These are phyloP conservation scores for Leuctra nigra DNA, from an alignment of 2,888 invertebrate genomes.

Conservation along the genomic window DNA sequence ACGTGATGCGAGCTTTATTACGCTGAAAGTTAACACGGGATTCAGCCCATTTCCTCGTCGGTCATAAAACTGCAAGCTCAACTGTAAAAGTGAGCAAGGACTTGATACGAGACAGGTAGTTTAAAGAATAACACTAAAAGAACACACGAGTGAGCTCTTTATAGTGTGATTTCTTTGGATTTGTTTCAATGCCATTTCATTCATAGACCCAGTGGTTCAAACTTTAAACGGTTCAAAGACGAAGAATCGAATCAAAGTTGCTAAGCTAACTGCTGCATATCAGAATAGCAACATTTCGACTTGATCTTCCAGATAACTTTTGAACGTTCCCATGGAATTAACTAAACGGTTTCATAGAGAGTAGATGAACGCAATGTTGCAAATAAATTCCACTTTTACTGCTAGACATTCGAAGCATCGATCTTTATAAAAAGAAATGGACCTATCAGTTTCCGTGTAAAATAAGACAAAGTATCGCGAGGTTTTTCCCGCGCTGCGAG, in stretches of 20 bases:
- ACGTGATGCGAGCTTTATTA: constrained; percentile 18
- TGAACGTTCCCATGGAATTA: background rate
- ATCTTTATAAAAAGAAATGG: background rate
- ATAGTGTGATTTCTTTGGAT: constrained; percentile 21
- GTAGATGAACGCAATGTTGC: constrained; percentile 1
- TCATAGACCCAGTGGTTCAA: constrained; percentile 14
- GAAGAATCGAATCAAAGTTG: constrained; percentile 24
- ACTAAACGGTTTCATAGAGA: constrained; percentile 4
- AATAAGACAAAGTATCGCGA: background rate
- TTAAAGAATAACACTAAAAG: constrained; percentile 23
- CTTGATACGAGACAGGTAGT: constrained; percentile 13
- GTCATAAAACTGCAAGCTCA: constrained; percentile 13
- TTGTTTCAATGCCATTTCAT: constrained; percentile 23
- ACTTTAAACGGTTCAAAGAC: constrained; percentile 23
- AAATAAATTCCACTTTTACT: constrained; percentile 4
- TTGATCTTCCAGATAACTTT: background rate
- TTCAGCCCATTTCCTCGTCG: constrained; percentile 18
- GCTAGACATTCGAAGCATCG: background rate
- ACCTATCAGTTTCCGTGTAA: background rate
- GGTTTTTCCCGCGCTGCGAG: background rate
- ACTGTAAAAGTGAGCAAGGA: constrained; percentile 9
- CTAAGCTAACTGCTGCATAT: constrained; percentile 3
- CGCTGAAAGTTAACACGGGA: constrained; percentile 22
- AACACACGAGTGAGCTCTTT: constrained; percentile 16
- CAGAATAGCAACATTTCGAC: background rate